Percentiles rank a stretch among this genome's conserved stretches.
Evolutionary conservation across 2,888 invertebrate genomes (phyloP).

Genomic region (Dorcus hopei): DNA sequence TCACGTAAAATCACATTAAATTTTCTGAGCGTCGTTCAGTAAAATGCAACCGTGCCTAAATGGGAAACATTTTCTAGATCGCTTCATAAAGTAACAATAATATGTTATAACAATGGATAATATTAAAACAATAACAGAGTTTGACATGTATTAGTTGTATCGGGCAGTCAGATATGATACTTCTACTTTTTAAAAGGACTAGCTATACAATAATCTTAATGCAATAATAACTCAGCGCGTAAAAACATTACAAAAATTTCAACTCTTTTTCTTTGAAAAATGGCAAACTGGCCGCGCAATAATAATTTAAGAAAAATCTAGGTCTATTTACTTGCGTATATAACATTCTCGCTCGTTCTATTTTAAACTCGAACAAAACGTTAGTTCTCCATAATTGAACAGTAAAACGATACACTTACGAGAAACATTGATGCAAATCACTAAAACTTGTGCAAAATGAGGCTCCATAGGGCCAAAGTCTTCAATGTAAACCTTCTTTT

Average conservation of each 20-base stretch:
- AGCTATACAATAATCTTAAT: conserved; percentile 28
- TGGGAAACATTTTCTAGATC: background rate
- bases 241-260: conserved; percentile 26
- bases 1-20: conserved; percentile 6
- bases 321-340: background rate
- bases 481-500: conserved; percentile 32
- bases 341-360: background rate
- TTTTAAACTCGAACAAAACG: background rate
- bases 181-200: conserved; percentile 35
- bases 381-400: conserved; percentile 3
- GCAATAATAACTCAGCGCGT: conserved; percentile 30
- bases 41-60: background rate
- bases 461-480: conserved; percentile 39
- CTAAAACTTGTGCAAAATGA: conserved; percentile 38
- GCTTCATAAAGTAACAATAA: conserved; percentile 2
- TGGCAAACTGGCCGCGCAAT: background rate
- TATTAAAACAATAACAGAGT: conserved; percentile 20
- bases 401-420: conserved; percentile 28
- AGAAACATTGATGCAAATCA: conserved; percentile 37
- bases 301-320: background rate
- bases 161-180: conserved; percentile 39
- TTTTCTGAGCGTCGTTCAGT: conserved; percentile 9
- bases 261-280: conserved; percentile 22
- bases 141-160: conserved; percentile 28
- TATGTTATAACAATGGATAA: background rate